Conservation (phyloP, 92 coral and sea anemone species). For the Phymanthus crucifer region DNA sequence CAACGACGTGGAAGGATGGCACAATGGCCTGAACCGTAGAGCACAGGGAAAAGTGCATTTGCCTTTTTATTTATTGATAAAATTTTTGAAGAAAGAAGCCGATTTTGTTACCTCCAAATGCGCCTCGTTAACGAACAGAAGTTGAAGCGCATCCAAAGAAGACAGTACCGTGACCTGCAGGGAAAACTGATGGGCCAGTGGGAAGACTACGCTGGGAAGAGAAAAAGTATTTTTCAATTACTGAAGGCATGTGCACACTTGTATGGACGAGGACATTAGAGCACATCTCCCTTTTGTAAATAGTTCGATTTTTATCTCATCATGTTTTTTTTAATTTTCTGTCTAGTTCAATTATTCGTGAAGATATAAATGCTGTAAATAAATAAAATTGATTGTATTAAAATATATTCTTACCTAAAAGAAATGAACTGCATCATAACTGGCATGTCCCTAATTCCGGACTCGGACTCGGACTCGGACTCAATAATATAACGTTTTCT, state of each 20-base stretch:
- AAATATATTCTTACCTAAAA: not conserved
- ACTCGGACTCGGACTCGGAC: too few relatives aligned
- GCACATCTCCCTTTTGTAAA: not conserved
- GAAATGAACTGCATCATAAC: constrained; percentile 4
- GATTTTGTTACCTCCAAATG: not conserved
- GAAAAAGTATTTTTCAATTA: not conserved
- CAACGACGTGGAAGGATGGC: constrained; percentile 4
- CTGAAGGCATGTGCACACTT: not conserved
- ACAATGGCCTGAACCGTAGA: constrained; percentile 9
- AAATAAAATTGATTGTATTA: not conserved
- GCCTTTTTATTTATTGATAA: not conserved
- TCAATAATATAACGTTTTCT: too few relatives aligned
- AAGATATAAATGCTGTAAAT: not conserved
- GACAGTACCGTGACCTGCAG: not conserved
- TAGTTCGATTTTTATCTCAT: not conserved
- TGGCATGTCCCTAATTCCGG: too few relatives aligned
- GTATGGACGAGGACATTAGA: not conserved
- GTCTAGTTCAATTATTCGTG: not conserved
- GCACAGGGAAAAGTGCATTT: not conserved
- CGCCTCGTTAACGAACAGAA: not conserved
- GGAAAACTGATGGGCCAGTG: not conserved
- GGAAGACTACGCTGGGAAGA: not conserved
- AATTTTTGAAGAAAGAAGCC: not conserved
- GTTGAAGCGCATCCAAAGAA: not conserved
- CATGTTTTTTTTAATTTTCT: not conserved